Evolutionary conservation across 1,140 invertebrate species (phyloP), one percentile per base, ranked within the genome.

Genomic region (Adoxophyes honmai): DNA sequence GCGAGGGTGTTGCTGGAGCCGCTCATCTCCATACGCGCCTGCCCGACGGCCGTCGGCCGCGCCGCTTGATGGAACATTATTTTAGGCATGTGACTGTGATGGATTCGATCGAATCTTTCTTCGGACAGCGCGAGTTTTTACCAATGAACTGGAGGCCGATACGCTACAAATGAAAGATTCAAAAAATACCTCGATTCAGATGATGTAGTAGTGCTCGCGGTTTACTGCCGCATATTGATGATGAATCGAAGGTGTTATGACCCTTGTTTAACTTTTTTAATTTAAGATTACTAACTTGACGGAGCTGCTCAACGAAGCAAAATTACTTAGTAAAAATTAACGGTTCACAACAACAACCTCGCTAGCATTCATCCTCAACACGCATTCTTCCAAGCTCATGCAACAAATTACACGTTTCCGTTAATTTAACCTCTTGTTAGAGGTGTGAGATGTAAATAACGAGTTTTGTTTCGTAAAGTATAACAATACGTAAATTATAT

Each of bases 51-150:
- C 66, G 57, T 54, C 60, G 44, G 62, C 57, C 54, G 59, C 60
- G 59, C 34, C 58, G 56, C 67, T 70, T 79, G 77, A 82, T 71
- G 71, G 72, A 79, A 70, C 74, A 81, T 84, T 82, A 86, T 81
- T 84, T 88, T 83, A 75, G 77, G 78, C 73, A 82, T 85, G 66
- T 78, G 82, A 86, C 79, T 81, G 78, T 84, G 84, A 87, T 87
- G 72, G 81, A 87, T 87, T 79, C 72, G 82, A 81, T 87, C 75
- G 71, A 72, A 74, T 81, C 78, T 80, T 59, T 73, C 68, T 73
- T 77, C 63, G 56, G 82, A 87, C 82, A 75, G 76, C 73, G 60
- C 58, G 60, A 64, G 64, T 71, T 78, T 73, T 75, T 73, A 67
- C 68, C 66, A 56, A 44, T 52, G 56, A 57, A 34, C 42, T 51